phyloP scores from a whole-genome alignment of 2,888 invertebrate genomes.

The Papilio elwesi region DNA sequence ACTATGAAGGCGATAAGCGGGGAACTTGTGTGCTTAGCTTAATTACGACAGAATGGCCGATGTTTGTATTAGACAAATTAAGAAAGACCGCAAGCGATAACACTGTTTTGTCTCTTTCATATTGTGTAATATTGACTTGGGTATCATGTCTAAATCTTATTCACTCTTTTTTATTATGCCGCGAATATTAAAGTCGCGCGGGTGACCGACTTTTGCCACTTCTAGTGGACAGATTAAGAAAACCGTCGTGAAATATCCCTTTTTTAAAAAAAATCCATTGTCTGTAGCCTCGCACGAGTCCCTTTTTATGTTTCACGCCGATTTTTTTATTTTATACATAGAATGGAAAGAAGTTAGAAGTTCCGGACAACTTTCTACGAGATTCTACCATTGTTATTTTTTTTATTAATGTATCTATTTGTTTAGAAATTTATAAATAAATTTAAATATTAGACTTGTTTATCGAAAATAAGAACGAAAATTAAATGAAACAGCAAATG shows the following conservation, averaged over 20 bases:
- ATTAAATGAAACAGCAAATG: background rate
- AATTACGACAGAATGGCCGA: conserved; percentile 59
- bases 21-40: conserved; percentile 53
- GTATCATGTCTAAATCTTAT: conserved; percentile 35
- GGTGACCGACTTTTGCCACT: background rate
- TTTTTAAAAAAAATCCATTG: no score
- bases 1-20: conserved; percentile 56
- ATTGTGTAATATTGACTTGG: conserved; percentile 54
- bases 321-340: no score
- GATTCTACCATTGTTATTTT: no score
- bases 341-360: no score
- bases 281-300: no score
- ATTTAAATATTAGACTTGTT: background rate
- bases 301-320: no score
- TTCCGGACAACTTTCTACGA: no score
- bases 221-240: background rate
- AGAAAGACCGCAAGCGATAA: conserved; percentile 55
- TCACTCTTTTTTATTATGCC: conserved; percentile 29
- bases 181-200: conserved; percentile 18
- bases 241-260: no score
- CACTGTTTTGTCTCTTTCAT: conserved; percentile 45
- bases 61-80: conserved; percentile 60
- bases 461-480: background rate
- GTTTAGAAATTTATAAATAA: no score
- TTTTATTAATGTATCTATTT: no score